Base-by-base conservation (phyloP, 2,113 vertebrate genomes). In the Verasper variegatus region DNA sequence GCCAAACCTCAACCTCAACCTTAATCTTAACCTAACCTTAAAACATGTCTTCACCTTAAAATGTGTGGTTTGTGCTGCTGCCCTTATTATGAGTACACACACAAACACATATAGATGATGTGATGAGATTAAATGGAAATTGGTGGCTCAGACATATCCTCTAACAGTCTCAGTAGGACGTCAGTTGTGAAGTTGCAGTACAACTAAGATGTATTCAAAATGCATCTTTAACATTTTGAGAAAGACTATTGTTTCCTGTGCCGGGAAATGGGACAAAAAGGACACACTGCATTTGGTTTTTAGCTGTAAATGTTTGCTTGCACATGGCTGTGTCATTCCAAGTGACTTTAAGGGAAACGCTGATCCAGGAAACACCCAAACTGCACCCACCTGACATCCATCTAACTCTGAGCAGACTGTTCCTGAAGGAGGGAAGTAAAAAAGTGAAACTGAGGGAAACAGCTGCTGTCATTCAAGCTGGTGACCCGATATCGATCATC, bases 401-500 rank as follows among this genome's bases (percentile, higher is more conserved):
- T 80, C 61, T 14, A 35, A 60, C 21, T 51, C 57, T n/a, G 60
- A 66, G 49, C 74, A 71, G 42, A 67, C 24, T 26, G 20, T 55
- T 74, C 56, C 65, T 35, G 54, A 45, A 47, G 40, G 67, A 27
- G 9, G 24, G 21, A 47, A 21, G 37, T 58, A 73, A 80, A 82
- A 27, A 66, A 60, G 42, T 42, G 35, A 83, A 81, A 68, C 37
- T 24, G 76, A 74, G 70, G 23, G 18, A 78, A 76, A 65, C 23
- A 40, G 35, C 59, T 57, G 63, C 66, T 78, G 66, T 70, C 72
- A 78, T 71, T 74, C 57, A 76, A 65, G 61, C 5, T 4, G 4
- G 37, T 37, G 24, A 20, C 35, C 59, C 51, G 54, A 71, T 37
- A 62, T 45, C 66, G 57, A 80, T 67, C 14, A 62, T 61, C 52